These are phyloP conservation scores for Pycnomerus fuliginosus DNA, from an alignment of 2,888 invertebrate species.

Conservation along the genomic window DNA sequence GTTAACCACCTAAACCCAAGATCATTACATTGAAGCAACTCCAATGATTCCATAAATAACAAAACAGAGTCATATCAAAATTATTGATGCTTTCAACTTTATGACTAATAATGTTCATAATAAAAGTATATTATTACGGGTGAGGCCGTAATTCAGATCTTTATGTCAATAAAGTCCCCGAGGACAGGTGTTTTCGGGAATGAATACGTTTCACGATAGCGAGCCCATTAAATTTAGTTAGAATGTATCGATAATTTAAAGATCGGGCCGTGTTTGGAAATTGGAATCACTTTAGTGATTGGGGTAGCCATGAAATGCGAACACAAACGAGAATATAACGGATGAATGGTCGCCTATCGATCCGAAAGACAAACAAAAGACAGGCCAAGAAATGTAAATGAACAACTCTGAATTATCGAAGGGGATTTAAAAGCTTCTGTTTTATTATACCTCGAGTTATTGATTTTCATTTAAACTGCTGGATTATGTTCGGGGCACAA, in stretches of 20 bases:
- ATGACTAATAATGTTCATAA: constrained; percentile 19
- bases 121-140: constrained; percentile 18
- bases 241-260: too few species aligned
- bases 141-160: too few species aligned
- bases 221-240: too few species aligned
- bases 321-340: constrained; percentile 15
- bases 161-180: too few species aligned
- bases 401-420: constrained; percentile 21
- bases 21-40: too few species aligned
- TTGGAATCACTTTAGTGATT: constrained; percentile 16
- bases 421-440: constrained; percentile 20
- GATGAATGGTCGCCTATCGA: constrained; percentile 25
- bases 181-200: too few species aligned
- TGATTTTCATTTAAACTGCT: constrained; percentile 16
- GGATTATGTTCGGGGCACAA: too few species aligned
- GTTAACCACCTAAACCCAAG: too few species aligned
- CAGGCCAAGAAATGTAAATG: constrained; percentile 27
- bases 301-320: constrained; percentile 17
- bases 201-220: too few species aligned
- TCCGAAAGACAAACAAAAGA: constrained; percentile 25
- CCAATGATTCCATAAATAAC: constrained; percentile 12
- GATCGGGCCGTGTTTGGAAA: too few species aligned
- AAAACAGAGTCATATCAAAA: constrained; percentile 13
- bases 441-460: constrained; percentile 20
- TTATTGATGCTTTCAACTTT: constrained; percentile 18